Evolutionary conservation across 2,113 vertebrate species (phyloP).

Genomic region (Onychostoma macrolepis): DNA sequence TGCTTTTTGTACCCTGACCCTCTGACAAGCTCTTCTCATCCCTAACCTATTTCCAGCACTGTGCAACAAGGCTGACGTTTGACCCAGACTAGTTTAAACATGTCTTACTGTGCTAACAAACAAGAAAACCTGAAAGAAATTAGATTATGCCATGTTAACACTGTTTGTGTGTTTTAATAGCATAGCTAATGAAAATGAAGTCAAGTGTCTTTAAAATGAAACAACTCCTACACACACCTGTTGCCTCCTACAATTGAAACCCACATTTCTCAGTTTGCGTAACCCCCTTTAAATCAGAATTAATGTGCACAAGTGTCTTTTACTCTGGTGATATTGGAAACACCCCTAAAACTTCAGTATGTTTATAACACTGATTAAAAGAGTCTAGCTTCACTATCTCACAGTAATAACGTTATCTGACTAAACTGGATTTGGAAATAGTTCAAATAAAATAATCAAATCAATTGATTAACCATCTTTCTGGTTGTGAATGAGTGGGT

Average conservation of each 20-base stretch:
- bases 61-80: constrained; percentile 42
- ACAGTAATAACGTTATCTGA: constrained; percentile 10
- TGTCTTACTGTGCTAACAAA: constrained; percentile 35
- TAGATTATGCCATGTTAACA: not conserved
- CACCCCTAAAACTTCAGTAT: not conserved
- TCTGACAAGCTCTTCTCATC: not conserved
- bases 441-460: not conserved
- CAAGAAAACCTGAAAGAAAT: not conserved
- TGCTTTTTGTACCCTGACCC: constrained; percentile 63
- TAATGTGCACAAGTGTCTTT: too few relatives aligned
- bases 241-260: not conserved
- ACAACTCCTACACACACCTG: constrained; percentile 9
- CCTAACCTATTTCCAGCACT: constrained; percentile 60
- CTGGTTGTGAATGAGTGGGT: not conserved
- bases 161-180: not conserved
- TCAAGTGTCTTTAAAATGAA: not conserved
- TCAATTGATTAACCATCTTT: not conserved
- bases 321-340: not conserved
- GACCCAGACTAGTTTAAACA: not conserved
- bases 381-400: not conserved
- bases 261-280: not conserved
- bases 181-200: not conserved
- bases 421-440: not conserved
- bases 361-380: not conserved
- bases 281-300: not conserved